Base-by-base conservation (phyloP, 2,113 vertebrate species). In the Spizaetus ornatus region DNA sequence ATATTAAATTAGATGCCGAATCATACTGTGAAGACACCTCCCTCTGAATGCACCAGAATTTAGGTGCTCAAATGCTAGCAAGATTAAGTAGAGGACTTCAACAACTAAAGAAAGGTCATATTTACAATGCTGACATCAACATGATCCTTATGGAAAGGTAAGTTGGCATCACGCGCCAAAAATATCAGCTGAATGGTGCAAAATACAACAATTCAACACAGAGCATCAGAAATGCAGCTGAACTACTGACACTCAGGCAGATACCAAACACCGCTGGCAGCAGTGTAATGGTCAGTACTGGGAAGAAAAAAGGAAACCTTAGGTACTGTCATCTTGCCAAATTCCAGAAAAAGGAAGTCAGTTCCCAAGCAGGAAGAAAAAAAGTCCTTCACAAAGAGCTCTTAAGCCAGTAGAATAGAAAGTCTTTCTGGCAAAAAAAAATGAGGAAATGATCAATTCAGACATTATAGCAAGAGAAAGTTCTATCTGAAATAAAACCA, bases 281-380 rank as follows among this genome's bases (percentile, higher is more conserved):
- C 79, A 89, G 42, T 3, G 26, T 31, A 91, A 89, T 53, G 43
- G 8, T 29, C 82, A 94, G 21, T 48, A 50, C 67, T 88, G 71
- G 53, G 55, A 94, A 80, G 31, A 87, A 66, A 87, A 82, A 93
- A 17, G 47, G 59, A 90, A 97, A 90, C 52, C 76, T 93, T 74
- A 85, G 62, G 62, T 82, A 93, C 89, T 96, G 93, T 71, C 50
- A n/a, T 71, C 74, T 55, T 94, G 93, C 93, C 95, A 95, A 93
- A 91, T 81, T 85, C 38, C 84, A 94, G 32, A 91, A 88, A 90
- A 96, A 90, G 70, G 65, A 96, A 95, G 84, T 94, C 90, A 95
- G 84, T 86, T 91, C 48, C 66, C 81, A 90, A 94, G 81, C 29
- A 81, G 36, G 42, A 77, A 47, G 50, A 73, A 45, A 69, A 69